Conservation (phyloP, 1,140 invertebrate genomes). For the Sminthurides bifidus region DNA sequence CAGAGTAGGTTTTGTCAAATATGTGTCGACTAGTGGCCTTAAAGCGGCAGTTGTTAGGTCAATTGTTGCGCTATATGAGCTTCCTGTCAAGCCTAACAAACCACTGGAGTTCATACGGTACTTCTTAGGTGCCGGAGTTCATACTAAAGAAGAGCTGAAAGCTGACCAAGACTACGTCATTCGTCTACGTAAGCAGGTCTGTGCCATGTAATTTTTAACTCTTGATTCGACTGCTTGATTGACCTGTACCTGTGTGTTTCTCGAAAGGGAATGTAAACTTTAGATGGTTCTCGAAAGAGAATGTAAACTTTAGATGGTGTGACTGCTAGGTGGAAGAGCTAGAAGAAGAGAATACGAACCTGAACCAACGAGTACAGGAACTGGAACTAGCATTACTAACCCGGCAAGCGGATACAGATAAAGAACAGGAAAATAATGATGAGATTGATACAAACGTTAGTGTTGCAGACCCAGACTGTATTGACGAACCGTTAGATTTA, state of each 20-base stretch:
- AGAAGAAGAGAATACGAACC: too few relatives aligned
- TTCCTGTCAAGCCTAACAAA: conserved; percentile 9
- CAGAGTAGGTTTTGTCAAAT: too few relatives aligned
- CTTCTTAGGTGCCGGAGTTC: conserved; percentile 8
- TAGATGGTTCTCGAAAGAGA: neutral
- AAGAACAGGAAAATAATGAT: too few relatives aligned
- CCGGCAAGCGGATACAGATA: too few relatives aligned
- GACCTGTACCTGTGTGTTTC: too few relatives aligned
- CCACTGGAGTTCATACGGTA: conserved; percentile 4
- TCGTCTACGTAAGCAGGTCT: neutral
- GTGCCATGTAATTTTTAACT: neutral
- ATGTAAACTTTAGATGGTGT: neutral
- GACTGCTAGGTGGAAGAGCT: neutral
- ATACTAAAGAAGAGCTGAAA: neutral
- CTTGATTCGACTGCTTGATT: neutral
- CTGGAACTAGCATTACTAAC: too few relatives aligned
- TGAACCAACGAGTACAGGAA: too few relatives aligned
- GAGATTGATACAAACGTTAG: too few relatives aligned
- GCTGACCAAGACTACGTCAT: neutral
- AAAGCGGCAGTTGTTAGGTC: conserved; percentile 1
- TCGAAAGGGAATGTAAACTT: neutral
- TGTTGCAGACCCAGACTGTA: too few relatives aligned
- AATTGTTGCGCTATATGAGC: conserved; percentile 14
- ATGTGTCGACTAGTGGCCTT: conserved; percentile 4
- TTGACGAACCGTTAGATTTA: too few relatives aligned